A percentile compares a stretch with the other conserved stretches of the same genome.
These are phyloP conservation scores for Scaptomyza graminum DNA, from an alignment of 1,140 invertebrate species.

Conservation along the genomic window DNA sequence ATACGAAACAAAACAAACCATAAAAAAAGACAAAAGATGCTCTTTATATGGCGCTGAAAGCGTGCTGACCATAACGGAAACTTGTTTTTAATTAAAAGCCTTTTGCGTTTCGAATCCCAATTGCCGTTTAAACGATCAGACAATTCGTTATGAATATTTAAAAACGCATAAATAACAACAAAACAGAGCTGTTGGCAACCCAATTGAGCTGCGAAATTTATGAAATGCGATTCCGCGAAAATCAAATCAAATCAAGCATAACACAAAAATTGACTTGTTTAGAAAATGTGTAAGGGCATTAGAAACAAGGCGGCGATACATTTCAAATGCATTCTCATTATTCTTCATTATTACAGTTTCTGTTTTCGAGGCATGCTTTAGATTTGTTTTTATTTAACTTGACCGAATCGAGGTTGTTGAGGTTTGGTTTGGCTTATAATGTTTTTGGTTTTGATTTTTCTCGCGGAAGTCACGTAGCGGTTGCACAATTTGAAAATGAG, in stretches of 20 bases:
- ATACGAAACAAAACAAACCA: background rate
- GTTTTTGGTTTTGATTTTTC: constrained; percentile 71
- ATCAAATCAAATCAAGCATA: background rate
- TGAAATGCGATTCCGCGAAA: constrained; percentile 41
- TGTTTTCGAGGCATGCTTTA: constrained; percentile 19
- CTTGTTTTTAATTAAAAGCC: constrained; percentile 74
- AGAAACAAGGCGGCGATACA: background rate
- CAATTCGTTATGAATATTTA: constrained; percentile 67
- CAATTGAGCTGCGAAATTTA: constrained; percentile 56
- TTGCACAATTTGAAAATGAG: constrained; percentile 79
- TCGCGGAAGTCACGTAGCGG: constrained; percentile 78
- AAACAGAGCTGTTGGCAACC: constrained; percentile 32
- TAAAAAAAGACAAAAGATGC: constrained; percentile 38
- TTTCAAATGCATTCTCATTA: background rate
- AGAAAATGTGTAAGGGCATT: background rate
- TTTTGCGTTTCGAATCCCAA: constrained; percentile 57
- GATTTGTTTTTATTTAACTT: constrained; percentile 14
- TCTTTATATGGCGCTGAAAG: constrained; percentile 27
- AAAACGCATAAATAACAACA: constrained; percentile 69
- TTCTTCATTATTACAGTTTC: background rate
- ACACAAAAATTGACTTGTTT: constrained; percentile 22
- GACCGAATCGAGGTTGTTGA: constrained; percentile 6
- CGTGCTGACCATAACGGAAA: constrained; percentile 56
- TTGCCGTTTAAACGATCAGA: constrained; percentile 51
- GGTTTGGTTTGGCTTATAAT: background rate